phyloP scores from a whole-genome alignment of 2,113 vertebrate species.

The Zosterops pallidus region DNA sequence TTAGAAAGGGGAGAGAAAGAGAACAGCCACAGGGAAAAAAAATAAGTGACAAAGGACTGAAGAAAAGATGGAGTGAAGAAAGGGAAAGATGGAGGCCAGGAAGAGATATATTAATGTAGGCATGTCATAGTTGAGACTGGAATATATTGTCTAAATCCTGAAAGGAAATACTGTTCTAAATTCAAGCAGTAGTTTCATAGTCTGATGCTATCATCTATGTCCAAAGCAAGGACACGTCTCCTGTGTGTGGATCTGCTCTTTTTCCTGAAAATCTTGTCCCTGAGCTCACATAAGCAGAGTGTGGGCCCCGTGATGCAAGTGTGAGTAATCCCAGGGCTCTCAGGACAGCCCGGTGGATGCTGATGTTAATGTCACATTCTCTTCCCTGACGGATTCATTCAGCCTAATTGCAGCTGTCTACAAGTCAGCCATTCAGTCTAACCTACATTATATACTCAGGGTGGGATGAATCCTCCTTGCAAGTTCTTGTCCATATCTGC shows the following conservation, averaged over 20 bases:
- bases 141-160: neutral
- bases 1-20: neutral
- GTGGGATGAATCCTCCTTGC: neutral
- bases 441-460: neutral
- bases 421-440: neutral
- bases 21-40: neutral
- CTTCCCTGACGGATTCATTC: neutral
- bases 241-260: neutral
- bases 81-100: neutral
- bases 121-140: neutral
- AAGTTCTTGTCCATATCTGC: neutral
- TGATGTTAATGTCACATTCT: conserved; percentile 14
- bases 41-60: neutral
- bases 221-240: neutral
- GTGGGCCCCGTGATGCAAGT: neutral
- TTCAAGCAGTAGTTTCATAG: neutral
- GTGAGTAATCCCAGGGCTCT: neutral
- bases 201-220: neutral
- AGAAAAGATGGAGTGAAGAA: neutral
- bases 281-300: neutral
- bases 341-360: neutral
- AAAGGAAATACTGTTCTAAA: neutral
- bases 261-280: neutral
- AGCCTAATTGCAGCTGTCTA: conserved; percentile 29
- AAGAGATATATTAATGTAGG: neutral